Evolutionary conservation across 2,888 invertebrate species (phyloP).

Genomic region (Drosophila formosana): DNA sequence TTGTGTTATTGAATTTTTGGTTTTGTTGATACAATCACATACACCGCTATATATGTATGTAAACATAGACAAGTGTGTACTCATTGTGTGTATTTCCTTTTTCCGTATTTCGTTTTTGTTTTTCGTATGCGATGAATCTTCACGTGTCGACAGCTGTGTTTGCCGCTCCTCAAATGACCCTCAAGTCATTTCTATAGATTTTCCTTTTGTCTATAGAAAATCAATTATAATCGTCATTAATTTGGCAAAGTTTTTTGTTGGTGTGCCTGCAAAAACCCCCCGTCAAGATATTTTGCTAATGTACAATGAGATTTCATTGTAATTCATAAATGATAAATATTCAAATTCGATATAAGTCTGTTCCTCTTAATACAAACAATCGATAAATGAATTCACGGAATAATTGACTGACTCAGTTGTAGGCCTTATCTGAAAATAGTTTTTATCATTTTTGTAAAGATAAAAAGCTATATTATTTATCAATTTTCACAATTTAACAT

Average conservation of each 20-base stretch:
- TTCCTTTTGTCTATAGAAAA: constrained; percentile 20
- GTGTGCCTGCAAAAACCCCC: not conserved
- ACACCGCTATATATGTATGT: not conserved
- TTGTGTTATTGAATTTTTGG: constrained; percentile 23
- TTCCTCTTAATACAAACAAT: not conserved
- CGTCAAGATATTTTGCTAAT: constrained; percentile 5
- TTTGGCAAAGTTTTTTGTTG: constrained; percentile 19
- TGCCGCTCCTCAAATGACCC: constrained; percentile 15
- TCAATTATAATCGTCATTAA: constrained; percentile 19
- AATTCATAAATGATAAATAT: constrained; percentile 6
- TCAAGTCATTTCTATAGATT: constrained; percentile 15
- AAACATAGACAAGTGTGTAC: constrained; percentile 20
- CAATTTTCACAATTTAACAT: too few relatives aligned
- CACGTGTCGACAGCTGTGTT: constrained; percentile 6
- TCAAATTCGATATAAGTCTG: not conserved
- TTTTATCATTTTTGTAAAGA: not conserved
- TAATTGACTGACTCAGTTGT: not conserved
- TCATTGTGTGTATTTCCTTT: constrained; percentile 38
- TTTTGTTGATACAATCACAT: constrained; percentile 21
- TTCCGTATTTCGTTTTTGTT: constrained; percentile 31
- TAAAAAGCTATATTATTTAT: not conserved
- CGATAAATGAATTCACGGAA: constrained; percentile 1
- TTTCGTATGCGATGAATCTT: constrained; percentile 29
- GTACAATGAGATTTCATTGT: constrained; percentile 9
- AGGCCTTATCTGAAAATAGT: not conserved